Evolutionary conservation across 2,797 vertebrate genomes (phyloP).

Genomic region (Molothrus ater): DNA sequence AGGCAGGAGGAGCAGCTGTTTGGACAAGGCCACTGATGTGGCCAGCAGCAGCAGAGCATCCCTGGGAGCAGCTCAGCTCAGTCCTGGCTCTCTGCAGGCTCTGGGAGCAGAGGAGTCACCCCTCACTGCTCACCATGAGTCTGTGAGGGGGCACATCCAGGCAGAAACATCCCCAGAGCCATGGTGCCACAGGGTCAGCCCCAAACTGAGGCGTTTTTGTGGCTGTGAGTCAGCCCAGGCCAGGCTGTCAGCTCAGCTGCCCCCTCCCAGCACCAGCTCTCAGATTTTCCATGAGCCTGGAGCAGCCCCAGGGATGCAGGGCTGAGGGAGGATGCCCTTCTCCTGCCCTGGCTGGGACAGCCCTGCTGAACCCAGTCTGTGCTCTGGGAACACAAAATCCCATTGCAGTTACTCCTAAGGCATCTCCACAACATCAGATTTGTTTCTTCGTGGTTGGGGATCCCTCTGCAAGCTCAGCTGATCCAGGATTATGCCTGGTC

Average conservation of each 20-base stretch:
- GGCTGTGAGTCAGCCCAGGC: not conserved
- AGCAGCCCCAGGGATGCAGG: not conserved
- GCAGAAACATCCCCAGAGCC: accelerated
- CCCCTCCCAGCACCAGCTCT: not conserved
- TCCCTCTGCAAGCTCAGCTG: not conserved
- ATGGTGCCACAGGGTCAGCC: accelerated
- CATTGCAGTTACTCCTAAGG: not conserved
- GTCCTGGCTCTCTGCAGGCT: not conserved
- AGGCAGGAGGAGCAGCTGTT: not conserved
- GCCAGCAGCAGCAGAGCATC: not conserved
- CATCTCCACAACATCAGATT: not conserved
- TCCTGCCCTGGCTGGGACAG: not conserved
- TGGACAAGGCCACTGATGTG: not conserved
- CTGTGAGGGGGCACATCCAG: not conserved
- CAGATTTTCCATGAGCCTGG: not conserved
- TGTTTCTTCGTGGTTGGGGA: not conserved
- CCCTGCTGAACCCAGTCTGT: accelerated
- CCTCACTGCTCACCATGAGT: accelerated
- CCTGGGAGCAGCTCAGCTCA: not conserved
- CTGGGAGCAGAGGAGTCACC: not conserved
- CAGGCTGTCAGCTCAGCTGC: not conserved
- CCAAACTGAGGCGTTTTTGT: not conserved
- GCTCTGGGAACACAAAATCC: not conserved
- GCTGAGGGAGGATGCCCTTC: not conserved
- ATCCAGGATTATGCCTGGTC: not conserved